phyloP scores from a whole-genome alignment of 1,140 invertebrate species.

The Drosophila auraria region DNA sequence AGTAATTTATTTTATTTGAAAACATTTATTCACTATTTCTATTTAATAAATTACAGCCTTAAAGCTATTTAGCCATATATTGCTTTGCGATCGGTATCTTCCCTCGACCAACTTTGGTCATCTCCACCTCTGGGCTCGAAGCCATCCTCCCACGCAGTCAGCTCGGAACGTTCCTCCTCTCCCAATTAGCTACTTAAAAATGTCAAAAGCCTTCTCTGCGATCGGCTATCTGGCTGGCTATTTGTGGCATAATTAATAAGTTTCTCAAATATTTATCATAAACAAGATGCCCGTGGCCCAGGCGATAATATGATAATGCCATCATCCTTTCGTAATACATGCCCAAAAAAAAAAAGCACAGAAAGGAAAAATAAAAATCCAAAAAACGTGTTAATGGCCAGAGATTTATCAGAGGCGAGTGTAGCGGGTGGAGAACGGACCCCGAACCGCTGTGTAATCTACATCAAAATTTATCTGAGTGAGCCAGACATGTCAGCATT shows the following conservation, averaged over 20 bases:
- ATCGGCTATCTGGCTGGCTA: slow-evolving; percentile 54
- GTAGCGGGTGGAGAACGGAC: slow-evolving; percentile 30
- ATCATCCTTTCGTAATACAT: slow-evolving; percentile 62
- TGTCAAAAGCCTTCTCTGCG: slow-evolving; percentile 37
- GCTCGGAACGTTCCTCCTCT: slow-evolving; percentile 33
- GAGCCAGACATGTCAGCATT: slow-evolving; percentile 83
- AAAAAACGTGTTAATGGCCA: slow-evolving; percentile 58
- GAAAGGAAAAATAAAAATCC: slow-evolving; percentile 43
- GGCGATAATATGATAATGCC: slow-evolving; percentile 77
- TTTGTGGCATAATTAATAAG: slow-evolving; percentile 83
- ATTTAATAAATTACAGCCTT: background rate
- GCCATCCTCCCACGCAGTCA: slow-evolving; percentile 21
- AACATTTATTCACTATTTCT: background rate
- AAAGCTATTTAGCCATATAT: background rate
- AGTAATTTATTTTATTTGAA: background rate
- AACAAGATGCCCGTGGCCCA: slow-evolving; percentile 63
- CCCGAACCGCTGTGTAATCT: slow-evolving; percentile 58
- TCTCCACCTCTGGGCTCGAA: slow-evolving; percentile 5
- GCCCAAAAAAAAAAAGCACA: slow-evolving; percentile 30
- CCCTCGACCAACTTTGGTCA: slow-evolving; percentile 32
- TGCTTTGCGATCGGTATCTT: slow-evolving; percentile 24
- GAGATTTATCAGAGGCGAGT: slow-evolving; percentile 50
- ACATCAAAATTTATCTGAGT: slow-evolving; percentile 83
- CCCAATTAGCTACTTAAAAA: slow-evolving; percentile 54
- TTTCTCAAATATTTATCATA: slow-evolving; percentile 80